These are phyloP conservation scores for Laothoe populi DNA, from an alignment of 2,888 invertebrate species.

Conservation along the genomic window DNA sequence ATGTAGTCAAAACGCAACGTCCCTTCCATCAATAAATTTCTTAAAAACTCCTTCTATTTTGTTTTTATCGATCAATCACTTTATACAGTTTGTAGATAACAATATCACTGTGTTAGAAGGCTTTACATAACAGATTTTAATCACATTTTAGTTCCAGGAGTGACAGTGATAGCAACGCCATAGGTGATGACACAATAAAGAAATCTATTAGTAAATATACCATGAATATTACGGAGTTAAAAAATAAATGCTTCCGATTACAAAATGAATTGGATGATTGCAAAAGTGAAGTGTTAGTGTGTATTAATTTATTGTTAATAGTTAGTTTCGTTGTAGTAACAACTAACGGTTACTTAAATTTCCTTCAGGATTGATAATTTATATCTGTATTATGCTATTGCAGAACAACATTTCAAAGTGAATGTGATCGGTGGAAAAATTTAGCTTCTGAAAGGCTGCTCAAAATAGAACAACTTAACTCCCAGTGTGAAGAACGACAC, in stretches of 20 bases:
- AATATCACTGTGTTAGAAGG: slow-evolving; percentile 39
- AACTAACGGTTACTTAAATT: no score
- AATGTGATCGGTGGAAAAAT: slow-evolving; percentile 86
- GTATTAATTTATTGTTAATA: neutral
- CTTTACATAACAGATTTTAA: slow-evolving; percentile 44
- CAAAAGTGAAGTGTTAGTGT: slow-evolving; percentile 81
- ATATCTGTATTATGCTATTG: slow-evolving; percentile 32
- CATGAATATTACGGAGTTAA: slow-evolving; percentile 66
- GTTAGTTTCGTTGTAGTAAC: neutral
- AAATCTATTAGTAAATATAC: slow-evolving; percentile 70
- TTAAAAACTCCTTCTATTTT: slow-evolving; percentile 3
- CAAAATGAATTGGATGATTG: slow-evolving; percentile 72
- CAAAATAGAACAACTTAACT: slow-evolving; percentile 86
- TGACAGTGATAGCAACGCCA: slow-evolving; percentile 50
- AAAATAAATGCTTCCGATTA: slow-evolving; percentile 72
- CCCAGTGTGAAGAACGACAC: slow-evolving; percentile 86
- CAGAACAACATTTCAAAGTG: slow-evolving; percentile 66
- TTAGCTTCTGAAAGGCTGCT: slow-evolving; percentile 87
- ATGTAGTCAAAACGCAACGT: neutral
- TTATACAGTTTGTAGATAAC: slow-evolving; percentile 51
- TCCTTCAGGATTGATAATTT: neutral
- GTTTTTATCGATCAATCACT: slow-evolving; percentile 54
- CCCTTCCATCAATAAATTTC: neutral
- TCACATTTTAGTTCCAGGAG: slow-evolving; percentile 60
- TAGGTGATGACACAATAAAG: slow-evolving; percentile 57